A percentile compares a stretch with the other conserved stretches of the same genome.
Conservation (phyloP, 2,797 vertebrate genomes). For the Alca torda region DNA sequence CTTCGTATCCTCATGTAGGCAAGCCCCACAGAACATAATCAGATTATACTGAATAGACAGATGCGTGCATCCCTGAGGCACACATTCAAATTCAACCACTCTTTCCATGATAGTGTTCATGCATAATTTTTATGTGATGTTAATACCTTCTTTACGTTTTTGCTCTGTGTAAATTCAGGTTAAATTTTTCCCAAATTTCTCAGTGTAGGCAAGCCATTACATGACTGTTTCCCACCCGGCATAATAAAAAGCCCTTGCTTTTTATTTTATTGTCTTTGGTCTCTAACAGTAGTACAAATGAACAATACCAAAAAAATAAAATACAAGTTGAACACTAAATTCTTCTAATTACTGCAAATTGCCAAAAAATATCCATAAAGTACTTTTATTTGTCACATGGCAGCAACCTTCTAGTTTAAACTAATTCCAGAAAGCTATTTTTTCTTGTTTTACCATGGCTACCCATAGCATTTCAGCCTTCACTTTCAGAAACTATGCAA, state of each 20-base stretch:
- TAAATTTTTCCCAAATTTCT: neutral
- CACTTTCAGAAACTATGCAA: neutral
- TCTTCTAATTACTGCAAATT: neutral
- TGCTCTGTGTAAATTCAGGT: neutral
- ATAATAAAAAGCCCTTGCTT: neutral
- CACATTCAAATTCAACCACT: neutral
- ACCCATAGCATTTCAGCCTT: neutral
- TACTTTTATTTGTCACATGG: neutral
- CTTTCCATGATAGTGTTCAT: neutral
- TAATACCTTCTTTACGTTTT: neutral
- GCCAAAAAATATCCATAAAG: neutral
- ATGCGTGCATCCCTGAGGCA: neutral
- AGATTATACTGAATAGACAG: neutral
- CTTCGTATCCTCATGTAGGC: neutral
- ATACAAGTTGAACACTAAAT: neutral
- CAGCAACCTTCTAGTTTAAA: neutral
- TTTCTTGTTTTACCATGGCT: slow-evolving; percentile 12
- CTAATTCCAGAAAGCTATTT: neutral
- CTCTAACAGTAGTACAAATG: neutral
- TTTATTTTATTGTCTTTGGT: neutral
- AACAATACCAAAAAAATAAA: neutral
- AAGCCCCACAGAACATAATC: neutral
- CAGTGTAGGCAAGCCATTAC: neutral
- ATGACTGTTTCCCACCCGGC: accelerated
- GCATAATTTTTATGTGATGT: neutral